Base-by-base conservation (phyloP, 2,113 vertebrate species). In the Telmatochromis sp. region DNA sequence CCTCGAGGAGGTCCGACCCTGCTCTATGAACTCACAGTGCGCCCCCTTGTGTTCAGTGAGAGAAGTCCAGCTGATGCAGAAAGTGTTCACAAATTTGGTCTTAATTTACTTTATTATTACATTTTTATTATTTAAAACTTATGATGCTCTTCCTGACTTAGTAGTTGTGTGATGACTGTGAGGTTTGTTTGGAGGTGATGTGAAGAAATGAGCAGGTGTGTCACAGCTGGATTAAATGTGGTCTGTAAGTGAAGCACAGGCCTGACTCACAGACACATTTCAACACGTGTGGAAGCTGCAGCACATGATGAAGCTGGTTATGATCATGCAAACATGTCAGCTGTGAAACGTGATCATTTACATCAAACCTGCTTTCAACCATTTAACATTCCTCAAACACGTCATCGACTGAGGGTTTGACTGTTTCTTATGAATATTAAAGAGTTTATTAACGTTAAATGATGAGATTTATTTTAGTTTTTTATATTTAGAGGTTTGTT, bases 321-420 rank as follows among this genome's bases (percentile, higher is more conserved):
- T 58, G 55, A 58, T 58, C 1, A 28, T 28, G 55, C 13, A 58
- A 28, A 5, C 55, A 58, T 9, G 14, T 0, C 55, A 58, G 26
- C 55, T 58, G 55, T 58, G 26, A 58, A 17, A 58, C 57, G n/a
- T n/a, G n/a, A n/a, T n/a, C n/a, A 58, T 58, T 58, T 28, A 31
- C 55, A 58, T 4, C 55, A 9, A 31, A 58, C 55, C 55, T 15
- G 55, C 55, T 58, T 58, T 58, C 13, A 28, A 9, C 55, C 14
- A 9, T 58, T 58, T 58, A 58, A 31, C 23, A 15, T 57, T 57
- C 23, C 23, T 3, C 23, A 57, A 58, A 58, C 55, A 57, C 12
- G 0, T 58, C 55, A 31, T 6, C 4, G 23, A 28, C 55, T 58
- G 55, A 58, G 55, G 14, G 26, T 58, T 4, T 17, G 0, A 0